Conservation (phyloP, 2,797 vertebrate genomes). For the Rhinella marina region DNA sequence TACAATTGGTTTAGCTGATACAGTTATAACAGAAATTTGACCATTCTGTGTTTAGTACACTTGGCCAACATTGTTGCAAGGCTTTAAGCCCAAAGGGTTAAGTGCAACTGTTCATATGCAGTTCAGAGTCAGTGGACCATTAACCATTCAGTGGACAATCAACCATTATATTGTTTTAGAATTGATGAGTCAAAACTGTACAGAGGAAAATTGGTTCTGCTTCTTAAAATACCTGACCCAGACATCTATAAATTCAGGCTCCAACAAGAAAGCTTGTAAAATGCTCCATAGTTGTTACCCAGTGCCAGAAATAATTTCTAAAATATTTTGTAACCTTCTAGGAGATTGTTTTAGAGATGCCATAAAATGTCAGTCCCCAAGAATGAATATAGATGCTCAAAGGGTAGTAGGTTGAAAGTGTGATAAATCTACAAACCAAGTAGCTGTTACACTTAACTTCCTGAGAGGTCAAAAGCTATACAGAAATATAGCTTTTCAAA, state of each 20-base stretch:
- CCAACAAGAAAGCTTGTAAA: constrained; percentile 41
- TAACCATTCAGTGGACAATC: constrained; percentile 18
- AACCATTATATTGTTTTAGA: constrained; percentile 21
- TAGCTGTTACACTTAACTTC: constrained; percentile 26
- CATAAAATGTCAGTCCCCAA: constrained; percentile 36
- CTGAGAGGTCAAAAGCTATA: not conserved
- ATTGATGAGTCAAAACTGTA: constrained; percentile 31
- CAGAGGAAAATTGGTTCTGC: constrained; percentile 28
- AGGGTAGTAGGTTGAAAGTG: not conserved
- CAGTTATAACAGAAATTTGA: not conserved
- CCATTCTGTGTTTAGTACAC: not conserved
- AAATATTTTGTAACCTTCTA: constrained; percentile 44
- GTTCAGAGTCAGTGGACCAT: not conserved
- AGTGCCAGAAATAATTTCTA: constrained; percentile 45
- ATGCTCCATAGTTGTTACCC: constrained; percentile 30
- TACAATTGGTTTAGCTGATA: not conserved
- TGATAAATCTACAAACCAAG: constrained; percentile 22
- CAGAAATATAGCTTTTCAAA: not conserved
- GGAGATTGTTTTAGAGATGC: constrained; percentile 48
- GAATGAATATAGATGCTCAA: constrained; percentile 40
- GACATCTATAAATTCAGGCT: constrained; percentile 45
- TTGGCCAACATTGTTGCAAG: not conserved
- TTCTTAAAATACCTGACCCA: constrained; percentile 36
- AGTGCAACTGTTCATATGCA: constrained; percentile 19
- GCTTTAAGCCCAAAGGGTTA: not conserved